A percentile compares a stretch with the other conserved stretches of the same genome.
These are phyloP conservation scores for Uromys caudimaculatus DNA, from an alignment of 2,797 vertebrate species.

Conservation along the genomic window DNA sequence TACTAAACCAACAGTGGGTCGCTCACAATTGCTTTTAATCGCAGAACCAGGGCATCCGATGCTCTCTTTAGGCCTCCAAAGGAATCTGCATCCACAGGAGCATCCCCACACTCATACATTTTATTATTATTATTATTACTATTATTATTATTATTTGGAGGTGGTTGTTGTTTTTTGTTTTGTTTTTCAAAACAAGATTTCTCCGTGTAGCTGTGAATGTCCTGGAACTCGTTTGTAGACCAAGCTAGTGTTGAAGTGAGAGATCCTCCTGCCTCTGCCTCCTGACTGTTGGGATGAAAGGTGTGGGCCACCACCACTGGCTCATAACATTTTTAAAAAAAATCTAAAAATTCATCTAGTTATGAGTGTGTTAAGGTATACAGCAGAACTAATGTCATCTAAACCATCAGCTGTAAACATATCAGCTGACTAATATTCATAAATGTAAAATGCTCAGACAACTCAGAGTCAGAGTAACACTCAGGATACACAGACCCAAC, in stretches of 20 bases:
- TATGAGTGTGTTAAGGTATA: neutral
- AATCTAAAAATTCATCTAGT: neutral
- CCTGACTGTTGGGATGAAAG: neutral
- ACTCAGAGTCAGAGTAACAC: neutral
- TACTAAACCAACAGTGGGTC: no score
- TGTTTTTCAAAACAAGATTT: neutral
- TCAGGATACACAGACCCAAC: neutral
- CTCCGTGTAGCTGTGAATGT: neutral
- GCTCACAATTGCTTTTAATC: neutral
- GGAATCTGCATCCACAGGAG: neutral
- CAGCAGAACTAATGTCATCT: neutral
- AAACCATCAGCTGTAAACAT: conserved; percentile 13
- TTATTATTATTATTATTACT: neutral
- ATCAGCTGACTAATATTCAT: neutral
- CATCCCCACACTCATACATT: neutral
- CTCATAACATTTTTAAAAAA: neutral
- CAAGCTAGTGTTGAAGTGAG: neutral
- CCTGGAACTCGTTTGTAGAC: neutral
- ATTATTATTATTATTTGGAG: no score
- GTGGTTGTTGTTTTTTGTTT: neutral
- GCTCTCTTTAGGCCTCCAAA: neutral
- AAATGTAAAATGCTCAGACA: neutral
- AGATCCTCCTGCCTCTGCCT: neutral
- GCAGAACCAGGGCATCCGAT: neutral
- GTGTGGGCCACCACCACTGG: neutral